phyloP scores from a whole-genome alignment of 30 jellyfish, hydroid and myxozoan species.

The Aurelia coerulea region DNA sequence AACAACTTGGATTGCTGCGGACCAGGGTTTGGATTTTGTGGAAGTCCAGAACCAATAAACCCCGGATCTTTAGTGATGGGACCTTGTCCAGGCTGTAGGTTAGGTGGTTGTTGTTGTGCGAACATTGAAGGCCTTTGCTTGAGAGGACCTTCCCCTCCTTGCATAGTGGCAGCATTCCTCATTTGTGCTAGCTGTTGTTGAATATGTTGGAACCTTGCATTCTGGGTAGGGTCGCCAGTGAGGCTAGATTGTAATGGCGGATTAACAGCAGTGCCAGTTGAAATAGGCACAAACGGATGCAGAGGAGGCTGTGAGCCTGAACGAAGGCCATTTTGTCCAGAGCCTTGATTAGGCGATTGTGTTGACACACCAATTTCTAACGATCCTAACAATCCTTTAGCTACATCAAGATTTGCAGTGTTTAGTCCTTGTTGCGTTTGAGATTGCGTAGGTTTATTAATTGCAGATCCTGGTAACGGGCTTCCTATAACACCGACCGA shows the following conservation, averaged over 20 bases:
- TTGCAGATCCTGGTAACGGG: conserved; percentile 31
- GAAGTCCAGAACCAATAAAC: conserved; percentile 26
- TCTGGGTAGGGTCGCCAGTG: conserved; percentile 35
- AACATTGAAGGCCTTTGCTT: conserved; percentile 15
- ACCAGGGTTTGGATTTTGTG: conserved; percentile 50
- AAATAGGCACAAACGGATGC: neutral
- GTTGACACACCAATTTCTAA: conserved; percentile 4
- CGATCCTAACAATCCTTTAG: conserved; percentile 24
- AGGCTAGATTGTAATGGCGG: conserved; percentile 26
- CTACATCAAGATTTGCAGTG: neutral
- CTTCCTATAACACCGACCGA: conserved; percentile 64
- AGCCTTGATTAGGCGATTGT: neutral
- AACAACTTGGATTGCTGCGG: conserved; percentile 87
- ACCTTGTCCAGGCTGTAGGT: conserved; percentile 21
- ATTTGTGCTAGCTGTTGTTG: conserved; percentile 49
- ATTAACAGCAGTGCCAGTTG: neutral
- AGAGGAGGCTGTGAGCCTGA: neutral
- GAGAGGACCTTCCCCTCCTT: neutral
- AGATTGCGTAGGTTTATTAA: neutral
- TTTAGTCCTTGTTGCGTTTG: conserved; percentile 7
- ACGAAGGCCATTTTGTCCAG: neutral
- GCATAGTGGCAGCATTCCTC: neutral
- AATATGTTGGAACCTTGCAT: conserved; percentile 47
- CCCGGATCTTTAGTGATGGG: conserved; percentile 33
- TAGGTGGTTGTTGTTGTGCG: conserved; percentile 24